phyloP scores from a whole-genome alignment of 2,797 vertebrate genomes.

The Scyliorhinus canicula region DNA sequence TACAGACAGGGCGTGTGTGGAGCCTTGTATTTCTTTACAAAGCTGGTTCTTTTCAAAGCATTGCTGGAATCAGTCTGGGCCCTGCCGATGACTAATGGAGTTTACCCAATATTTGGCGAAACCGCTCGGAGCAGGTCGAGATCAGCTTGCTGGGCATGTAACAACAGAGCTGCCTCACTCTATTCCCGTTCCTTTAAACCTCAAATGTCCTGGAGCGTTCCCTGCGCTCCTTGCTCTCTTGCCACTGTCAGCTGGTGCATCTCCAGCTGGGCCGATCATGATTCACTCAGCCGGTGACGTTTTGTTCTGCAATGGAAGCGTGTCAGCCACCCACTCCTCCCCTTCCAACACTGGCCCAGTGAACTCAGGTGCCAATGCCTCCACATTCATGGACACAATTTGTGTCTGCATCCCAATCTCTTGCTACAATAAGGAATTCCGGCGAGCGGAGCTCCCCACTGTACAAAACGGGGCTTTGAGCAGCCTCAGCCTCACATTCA shows the following conservation, averaged over 20 bases:
- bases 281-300: background rate
- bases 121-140: background rate
- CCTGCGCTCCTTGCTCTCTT: background rate
- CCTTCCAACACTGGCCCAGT: background rate
- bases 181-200: background rate
- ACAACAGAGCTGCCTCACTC: background rate
- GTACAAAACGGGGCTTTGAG: no score
- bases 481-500: no score
- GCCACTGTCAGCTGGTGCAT: background rate
- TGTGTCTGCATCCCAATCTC: background rate
- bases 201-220: background rate
- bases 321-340: background rate
- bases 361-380: background rate
- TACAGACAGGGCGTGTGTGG: background rate
- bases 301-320: background rate
- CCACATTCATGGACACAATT: background rate
- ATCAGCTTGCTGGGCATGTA: background rate
- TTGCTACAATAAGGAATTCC: no score
- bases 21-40: background rate
- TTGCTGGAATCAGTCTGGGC: background rate
- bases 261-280: background rate
- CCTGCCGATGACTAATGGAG: background rate
- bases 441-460: no score
- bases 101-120: background rate
- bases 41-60: background rate